These are phyloP conservation scores for Horisme vitalbata DNA, from an alignment of 2,888 invertebrate genomes.

Conservation along the genomic window DNA sequence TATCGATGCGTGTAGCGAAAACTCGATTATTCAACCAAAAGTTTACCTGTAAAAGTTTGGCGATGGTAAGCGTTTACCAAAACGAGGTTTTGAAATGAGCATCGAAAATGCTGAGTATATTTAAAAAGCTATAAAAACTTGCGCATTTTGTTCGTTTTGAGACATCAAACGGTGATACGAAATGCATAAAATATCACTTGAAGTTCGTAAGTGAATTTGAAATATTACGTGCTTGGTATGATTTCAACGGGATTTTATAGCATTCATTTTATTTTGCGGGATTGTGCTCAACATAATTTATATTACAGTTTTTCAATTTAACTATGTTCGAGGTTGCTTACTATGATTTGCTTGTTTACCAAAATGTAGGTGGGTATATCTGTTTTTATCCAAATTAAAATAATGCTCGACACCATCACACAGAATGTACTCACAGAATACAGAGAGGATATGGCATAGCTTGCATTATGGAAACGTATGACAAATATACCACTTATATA, in stretches of 20 bases:
- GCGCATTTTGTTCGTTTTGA: constrained; percentile 4
- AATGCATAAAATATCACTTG: constrained; percentile 12
- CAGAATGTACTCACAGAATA: too few relatives aligned
- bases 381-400: too few relatives aligned
- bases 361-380: too few relatives aligned
- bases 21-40: constrained; percentile 14
- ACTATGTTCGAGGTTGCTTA: too few relatives aligned
- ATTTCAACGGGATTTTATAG: neutral
- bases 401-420: too few relatives aligned
- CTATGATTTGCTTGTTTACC: too few relatives aligned
- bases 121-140: constrained; percentile 11
- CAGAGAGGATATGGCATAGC: too few relatives aligned
- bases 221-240: neutral
- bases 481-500: too few relatives aligned
- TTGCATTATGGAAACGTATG: too few relatives aligned
- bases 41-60: constrained; percentile 11
- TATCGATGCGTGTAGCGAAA: constrained; percentile 10
- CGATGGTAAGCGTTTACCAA: constrained; percentile 15
- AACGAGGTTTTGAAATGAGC: constrained; percentile 16
- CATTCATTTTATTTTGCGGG: too few relatives aligned
- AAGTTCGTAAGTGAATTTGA: constrained; percentile 12
- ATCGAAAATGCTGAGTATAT: constrained; percentile 14
- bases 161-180: constrained; percentile 5
- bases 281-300: neutral
- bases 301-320: too few relatives aligned